Evolutionary conservation across 2,113 vertebrate species (phyloP), one percentile per base, ranked within the genome.

Genomic region (Felis chaus): DNA sequence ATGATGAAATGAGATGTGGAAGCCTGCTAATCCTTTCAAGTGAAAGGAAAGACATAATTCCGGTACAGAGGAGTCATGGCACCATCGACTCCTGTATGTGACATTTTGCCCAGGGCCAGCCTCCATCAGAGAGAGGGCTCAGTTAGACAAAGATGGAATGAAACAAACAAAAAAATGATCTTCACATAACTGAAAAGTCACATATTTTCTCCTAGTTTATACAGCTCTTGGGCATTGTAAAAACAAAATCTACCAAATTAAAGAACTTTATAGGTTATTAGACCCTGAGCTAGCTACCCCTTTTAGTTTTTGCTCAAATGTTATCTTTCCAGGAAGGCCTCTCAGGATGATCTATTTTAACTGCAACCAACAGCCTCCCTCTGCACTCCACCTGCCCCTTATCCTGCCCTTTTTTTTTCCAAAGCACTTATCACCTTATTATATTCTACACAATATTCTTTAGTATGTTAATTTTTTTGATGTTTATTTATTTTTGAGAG

Each of bases 11-110:
- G 3, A 93, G 23, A 50, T 0, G 4, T 21, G 7, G 29, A 41
- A 16, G 7, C 21, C 82, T 85, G 66, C n/a, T 41, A 21, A 41
- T 29, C 2, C 29, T 57, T 50, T 71, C 29, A 6, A 7, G 50
- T 13, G 39, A 15, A n/a, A 63, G 66, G 39, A 45, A 94, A 73
- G 29, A 16, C 15, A 29, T 4, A 55, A 19, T n/a, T 69, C 25
- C 11, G 2, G 15, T 21, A 3, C 0, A 45, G 39, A 33, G 27
- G 1, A 2, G 63, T 9, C 27, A 18, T 5, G 0, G 4, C 19
- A 29, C 31, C n/a, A 0, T 1, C 15, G 50, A 33, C 3, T 71
- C 57, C 55, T 1, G 0, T 11, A 8, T 29, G 25, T 57, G 21
- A 78, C 55, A 29, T 21, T 53, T 53, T 29, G 13, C 53, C 50